Conservation (phyloP, 1,140 invertebrate species). For the Zaprionus lachaisei region DNA sequence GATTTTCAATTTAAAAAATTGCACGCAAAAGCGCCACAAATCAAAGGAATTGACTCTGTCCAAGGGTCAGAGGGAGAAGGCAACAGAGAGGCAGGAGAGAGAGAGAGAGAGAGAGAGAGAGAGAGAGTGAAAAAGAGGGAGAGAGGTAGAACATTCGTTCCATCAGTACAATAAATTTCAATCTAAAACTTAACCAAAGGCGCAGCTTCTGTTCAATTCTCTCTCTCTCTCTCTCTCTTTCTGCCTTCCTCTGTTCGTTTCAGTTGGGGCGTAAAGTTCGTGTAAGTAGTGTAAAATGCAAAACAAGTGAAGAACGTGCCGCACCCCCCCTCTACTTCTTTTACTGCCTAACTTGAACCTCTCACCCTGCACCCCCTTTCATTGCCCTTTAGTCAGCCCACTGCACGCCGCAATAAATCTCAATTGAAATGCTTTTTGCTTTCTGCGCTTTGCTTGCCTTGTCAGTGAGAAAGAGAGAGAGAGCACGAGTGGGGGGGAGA, state of each 20-base stretch:
- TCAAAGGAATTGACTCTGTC: conserved; percentile 81
- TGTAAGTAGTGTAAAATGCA: conserved; percentile 66
- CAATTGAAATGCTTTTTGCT: conserved; percentile 80
- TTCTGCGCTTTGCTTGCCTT: conserved; percentile 52
- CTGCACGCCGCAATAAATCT: conserved; percentile 81
- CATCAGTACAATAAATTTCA: conserved; percentile 75
- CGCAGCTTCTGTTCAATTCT: conserved; percentile 63
- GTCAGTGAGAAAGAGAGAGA: conserved; percentile 31
- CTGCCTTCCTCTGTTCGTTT: conserved; percentile 26
- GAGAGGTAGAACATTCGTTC: conserved; percentile 22
- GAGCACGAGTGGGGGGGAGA: not conserved
- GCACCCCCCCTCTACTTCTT: conserved; percentile 30
- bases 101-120: not conserved
- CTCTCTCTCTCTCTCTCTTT: not conserved
- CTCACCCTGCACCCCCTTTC: conserved; percentile 15
- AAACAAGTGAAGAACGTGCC: conserved; percentile 59
- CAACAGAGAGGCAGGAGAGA: conserved; percentile 5
- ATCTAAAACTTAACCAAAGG: conserved; percentile 80
- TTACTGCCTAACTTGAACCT: not conserved
- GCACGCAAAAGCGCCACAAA: conserved; percentile 82
- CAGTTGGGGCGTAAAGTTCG: conserved; percentile 44
- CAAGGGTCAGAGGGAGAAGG: not conserved
- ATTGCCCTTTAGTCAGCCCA: conserved; percentile 23
- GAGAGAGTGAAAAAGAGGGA: not conserved
- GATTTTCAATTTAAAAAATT: conserved; percentile 83